These are phyloP conservation scores for Dendrocincla fuliginosa DNA, from an alignment of 2,797 vertebrate genomes.

Conservation along the genomic window DNA sequence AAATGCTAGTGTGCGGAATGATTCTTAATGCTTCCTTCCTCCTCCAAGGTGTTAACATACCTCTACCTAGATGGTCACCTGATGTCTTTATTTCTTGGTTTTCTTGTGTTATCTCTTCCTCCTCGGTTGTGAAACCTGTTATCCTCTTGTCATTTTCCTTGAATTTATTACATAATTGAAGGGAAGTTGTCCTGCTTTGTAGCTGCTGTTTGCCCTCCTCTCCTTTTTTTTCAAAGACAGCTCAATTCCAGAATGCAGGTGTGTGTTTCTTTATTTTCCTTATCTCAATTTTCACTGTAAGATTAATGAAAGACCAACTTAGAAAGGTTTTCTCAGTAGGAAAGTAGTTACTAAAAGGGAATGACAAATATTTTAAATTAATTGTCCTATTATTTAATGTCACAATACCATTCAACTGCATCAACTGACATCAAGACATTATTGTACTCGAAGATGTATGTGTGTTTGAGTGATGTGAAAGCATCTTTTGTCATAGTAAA, in stretches of 20 bases:
- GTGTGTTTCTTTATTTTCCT: conserved; percentile 1
- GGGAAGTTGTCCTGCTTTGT: background rate
- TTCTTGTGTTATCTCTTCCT: conserved; percentile 49
- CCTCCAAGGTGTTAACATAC: conserved; percentile 1
- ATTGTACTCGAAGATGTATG: background rate
- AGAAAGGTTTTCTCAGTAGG: background rate
- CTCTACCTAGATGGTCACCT: background rate
- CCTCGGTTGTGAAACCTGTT: background rate
- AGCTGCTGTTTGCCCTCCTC: background rate
- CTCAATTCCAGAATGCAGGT: conserved; percentile 56
- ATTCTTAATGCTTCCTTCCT: conserved; percentile 51
- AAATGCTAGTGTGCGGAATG: background rate
- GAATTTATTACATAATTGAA: conserved; percentile 65
- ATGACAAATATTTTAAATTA: background rate
- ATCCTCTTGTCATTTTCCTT: conserved; percentile 44
- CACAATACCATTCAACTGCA: background rate
- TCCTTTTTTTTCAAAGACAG: conserved; percentile 30
- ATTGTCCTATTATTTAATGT: background rate
- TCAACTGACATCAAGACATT: background rate
- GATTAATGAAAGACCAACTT: conserved; percentile 6
- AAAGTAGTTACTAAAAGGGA: background rate
- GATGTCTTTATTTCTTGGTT: conserved; percentile 64
- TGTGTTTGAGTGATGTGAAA: background rate
- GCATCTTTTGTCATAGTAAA: background rate
- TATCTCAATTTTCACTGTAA: conserved; percentile 16